Evolutionary conservation across 2,797 vertebrate species (phyloP).

Genomic region (Lepus townsendii): DNA sequence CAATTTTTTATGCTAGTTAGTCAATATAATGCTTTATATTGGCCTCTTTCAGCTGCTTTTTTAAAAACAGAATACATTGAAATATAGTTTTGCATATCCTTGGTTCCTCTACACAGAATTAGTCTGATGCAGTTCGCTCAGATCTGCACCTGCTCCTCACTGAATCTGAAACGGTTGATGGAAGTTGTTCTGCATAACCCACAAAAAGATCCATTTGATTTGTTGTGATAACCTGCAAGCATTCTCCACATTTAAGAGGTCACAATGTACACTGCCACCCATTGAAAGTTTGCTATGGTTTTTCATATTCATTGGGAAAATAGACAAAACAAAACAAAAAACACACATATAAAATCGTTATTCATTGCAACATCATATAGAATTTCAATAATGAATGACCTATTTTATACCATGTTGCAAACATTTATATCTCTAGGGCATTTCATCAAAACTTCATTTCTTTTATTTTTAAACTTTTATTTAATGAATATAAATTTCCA

Average conservation of each 20-base stretch:
- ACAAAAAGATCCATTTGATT: too few species aligned
- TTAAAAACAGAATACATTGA: background rate
- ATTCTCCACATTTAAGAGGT: background rate
- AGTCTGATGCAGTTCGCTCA: background rate
- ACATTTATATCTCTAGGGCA: background rate
- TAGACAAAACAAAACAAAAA: background rate
- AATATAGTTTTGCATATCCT: background rate
- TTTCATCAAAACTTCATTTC: background rate
- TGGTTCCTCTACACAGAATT: background rate
- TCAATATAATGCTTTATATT: background rate
- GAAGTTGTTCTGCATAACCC: background rate
- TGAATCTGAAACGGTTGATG: background rate
- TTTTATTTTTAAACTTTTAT: background rate
- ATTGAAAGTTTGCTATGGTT: background rate
- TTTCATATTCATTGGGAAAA: background rate
- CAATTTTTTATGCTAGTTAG: background rate
- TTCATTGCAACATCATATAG: background rate
- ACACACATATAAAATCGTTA: background rate
- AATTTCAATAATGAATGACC: background rate
- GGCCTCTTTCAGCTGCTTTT: background rate
- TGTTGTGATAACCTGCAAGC: accelerated
- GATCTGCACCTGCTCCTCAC: background rate
- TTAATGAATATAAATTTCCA: too few species aligned
- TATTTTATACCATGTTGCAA: background rate
- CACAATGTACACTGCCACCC: background rate